Base-by-base conservation (phyloP, 2,888 invertebrate species). In the Andrena praecox region DNA sequence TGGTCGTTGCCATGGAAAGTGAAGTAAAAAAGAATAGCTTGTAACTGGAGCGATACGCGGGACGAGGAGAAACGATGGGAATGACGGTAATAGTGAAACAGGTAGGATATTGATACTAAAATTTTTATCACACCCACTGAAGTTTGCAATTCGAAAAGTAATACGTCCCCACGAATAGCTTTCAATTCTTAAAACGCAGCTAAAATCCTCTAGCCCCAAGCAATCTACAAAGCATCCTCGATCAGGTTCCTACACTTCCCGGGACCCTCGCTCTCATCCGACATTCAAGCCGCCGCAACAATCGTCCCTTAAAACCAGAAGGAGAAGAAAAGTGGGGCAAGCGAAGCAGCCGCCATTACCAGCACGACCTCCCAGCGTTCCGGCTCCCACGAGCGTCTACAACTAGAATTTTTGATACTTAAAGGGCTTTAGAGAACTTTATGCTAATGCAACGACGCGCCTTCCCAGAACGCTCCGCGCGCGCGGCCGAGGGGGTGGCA, bases 361-460 rank as follows among this genome's bases (percentile, higher is more conserved):
- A 24, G 24, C 50, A 59, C n/a, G 31, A 54, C 42, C 48, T 42
- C 29, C 33, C 54, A 10, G 54, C 10, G 29, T 16, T 20, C 12
- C 16, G 16, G 31, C 35, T 6, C 10, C 5, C 33, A 6, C 24
- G 48, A 66, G 2, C 16, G 48, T 71, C 75, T 52, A 56, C 59
- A 24, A 62, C 20, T 10, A 56, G 70, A 81, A 82, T 81, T 75
- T 76, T 81, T 63, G 82, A 76, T 81, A 67, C 66, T 75, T 67
- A 29, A 56, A 66, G 52, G 56, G 52, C 50, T 56, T 71, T 67
- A 31, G 33, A 29, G 52, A 69, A 69, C 27, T 73, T 73, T 80
- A 74, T 80, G 80, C 81, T 81, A 80, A 81, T 82, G 66, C 81
- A 71, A 70, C 70, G 81, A 62, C 66, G 66, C 60, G 71, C 31